Evolutionary conservation across 2,888 invertebrate genomes (phyloP), one percentile per base, ranked within the genome.

Genomic region (Scaptomyza flava): DNA sequence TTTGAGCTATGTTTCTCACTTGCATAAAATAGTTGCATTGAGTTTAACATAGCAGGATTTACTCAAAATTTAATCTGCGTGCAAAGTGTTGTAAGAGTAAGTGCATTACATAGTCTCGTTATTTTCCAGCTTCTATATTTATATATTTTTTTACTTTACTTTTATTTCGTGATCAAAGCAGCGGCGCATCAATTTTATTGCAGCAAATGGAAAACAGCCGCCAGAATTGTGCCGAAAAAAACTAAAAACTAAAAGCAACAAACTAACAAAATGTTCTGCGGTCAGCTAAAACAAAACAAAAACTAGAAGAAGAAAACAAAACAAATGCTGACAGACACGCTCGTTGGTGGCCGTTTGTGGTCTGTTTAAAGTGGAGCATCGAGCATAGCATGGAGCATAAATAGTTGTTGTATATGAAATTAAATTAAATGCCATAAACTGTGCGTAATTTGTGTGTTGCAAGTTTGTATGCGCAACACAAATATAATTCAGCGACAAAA

Each of bases 391-490:
- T 3, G 4, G 27, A 27, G 38, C 53, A 41, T 57, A 60, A 68
- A 76, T 43, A 30, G 43, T 60, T 61, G 56, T 48, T 50, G 33
- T 59, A 30, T 27, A 4, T 2, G n/a, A 14, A 7, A 36, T 68
- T 41, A 79, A 72, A 84, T 84, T 53, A 81, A 84, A 77, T 79
- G 68, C 66, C 62, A 87, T 82, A 82, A 82, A 84, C 67, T 87
- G 45, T 42, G 68, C 56, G 66, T 70, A 50, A 62, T 78, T 70
- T 78, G 60, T 43, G 8, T 17, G 23, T 30, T 45, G 43, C n/a
- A 52, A 76, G 54, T 17, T 0, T 41, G 14, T 38, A 9, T 9
- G 59, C 62, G 66, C 42, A 63, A 59, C 57, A 59, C 66, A 79
- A 68, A 70, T 79, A 45, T 65, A 52, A 47, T 76, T 78, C 57